Evolutionary conservation across 2,888 invertebrate species (phyloP), one percentile per base, ranked within the genome.

Genomic region (Aelia acuminata): DNA sequence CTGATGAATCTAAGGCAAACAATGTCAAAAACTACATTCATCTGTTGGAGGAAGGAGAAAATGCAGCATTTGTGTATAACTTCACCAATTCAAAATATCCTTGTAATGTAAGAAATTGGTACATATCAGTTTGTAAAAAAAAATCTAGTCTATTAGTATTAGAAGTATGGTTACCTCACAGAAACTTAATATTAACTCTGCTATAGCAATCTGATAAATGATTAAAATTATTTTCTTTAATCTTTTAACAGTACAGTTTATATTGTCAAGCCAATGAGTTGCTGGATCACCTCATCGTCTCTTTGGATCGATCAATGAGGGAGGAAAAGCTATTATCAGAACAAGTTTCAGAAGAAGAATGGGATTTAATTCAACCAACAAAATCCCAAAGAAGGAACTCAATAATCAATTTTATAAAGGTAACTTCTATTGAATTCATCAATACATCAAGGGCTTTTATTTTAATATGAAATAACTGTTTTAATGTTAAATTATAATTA

Each of bases 311-410:
- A 63, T 94, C 96, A 0, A 94, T 96, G 1, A 93, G 94, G 80
- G 95, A 95, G 70, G 97, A 97, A 92, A 93, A 94, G 87, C 95
- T 96, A 48, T 93, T 96, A 63, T 95, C 96, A 10, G 94, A 95
- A 1, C 95, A 95, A 92, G 95, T 97, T 5, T 96, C 96, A 0
- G 96, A 96, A 90, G 97, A 97, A 92, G 97, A 97, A 93, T 97
- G 97, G 96, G 96, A 97, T 91, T 94, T 96, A 0, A 95, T 96
- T 90, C 94, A 95, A 90, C 95, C 96, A 0, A 94, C 94, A 2
- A 96, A 96, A 92, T 91, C 92, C 13, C 95, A 96, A 90, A 93
- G 96, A 90, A 93, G 95, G 89, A 93, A 93, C 50, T 94, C 94
- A 90, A 93, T 97, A 53, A 92, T 96, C 1, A 93, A 93, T 35